Evolutionary conservation across 2,797 vertebrate genomes (phyloP), one percentile per base, ranked within the genome.

Genomic region (Rachycentron canadum): DNA sequence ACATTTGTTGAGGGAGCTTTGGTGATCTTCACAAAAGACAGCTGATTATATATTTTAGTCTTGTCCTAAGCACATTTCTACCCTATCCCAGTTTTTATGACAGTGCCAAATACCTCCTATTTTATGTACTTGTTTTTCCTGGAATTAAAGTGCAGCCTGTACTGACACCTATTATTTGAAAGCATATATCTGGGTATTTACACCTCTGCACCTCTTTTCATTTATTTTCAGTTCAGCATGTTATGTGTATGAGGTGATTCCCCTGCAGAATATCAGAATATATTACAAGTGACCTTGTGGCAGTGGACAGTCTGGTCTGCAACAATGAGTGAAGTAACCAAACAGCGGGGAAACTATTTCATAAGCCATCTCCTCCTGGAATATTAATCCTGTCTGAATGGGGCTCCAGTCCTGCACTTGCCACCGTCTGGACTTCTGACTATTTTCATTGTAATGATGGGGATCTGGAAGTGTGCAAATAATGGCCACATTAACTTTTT

Each of bases 331-430:
- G 21, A 21, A 21, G 45, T 8, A n/a, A 47, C 19, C 1, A 7
- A 47, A 47, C 19, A 47, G 45, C 19, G 21, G 19, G 21, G 5
- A 21, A n/a, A 47, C 19, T n/a, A 10, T 47, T 47, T 47, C 34
- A 28, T n/a, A 7, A 3, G 1, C 13, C 23, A 32, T 69, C 60
- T 52, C 1, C 60, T 25, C 50, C 7, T 38, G 59, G 55, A 52
- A 36, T 47, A 69, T 57, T 45, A 60, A 76, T 59, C 45, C 17
- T 57, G 49, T 73, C 28, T 11, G n/a, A 75, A 66, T 0, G 5
- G 50, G 60, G 14, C 21, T 65, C 21, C n/a, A 36, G 1, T 25
- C 56, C n/a, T 57, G 0, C 11, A 34, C 32, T 67, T 13, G 17
- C 19, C 30, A 19, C 32, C 19, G 38, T 45, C 13, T 68, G 21